Conservation (phyloP, 2,888 invertebrate genomes). For the Calliphora vomitoria region DNA sequence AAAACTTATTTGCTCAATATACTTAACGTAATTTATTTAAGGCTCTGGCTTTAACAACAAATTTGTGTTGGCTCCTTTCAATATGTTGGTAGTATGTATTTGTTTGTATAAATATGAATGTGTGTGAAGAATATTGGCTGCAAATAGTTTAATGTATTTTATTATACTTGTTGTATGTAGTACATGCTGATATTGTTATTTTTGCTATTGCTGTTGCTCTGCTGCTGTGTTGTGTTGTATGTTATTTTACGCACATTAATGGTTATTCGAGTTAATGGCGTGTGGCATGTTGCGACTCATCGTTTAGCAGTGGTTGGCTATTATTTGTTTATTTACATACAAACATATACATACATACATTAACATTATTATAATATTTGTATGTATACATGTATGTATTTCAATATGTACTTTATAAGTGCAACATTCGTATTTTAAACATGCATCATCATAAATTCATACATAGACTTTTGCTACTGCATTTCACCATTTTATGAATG, state of each 20-base stretch:
- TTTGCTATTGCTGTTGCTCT: constrained; percentile 25
- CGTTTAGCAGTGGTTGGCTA: constrained; percentile 65
- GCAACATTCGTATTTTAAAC: constrained; percentile 19
- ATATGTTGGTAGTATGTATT: constrained; percentile 22
- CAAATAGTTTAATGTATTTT: constrained; percentile 47
- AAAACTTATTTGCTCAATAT: too few relatives aligned
- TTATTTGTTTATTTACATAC: constrained; percentile 48
- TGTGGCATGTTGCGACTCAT: constrained; percentile 74
- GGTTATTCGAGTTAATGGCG: constrained; percentile 73
- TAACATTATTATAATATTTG: background rate
- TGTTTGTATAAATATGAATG: background rate
- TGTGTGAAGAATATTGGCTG: background rate
- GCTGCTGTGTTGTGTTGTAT: constrained; percentile 15
- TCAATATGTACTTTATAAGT: background rate
- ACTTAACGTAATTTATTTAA: background rate
- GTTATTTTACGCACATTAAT: constrained; percentile 73
- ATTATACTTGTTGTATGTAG: constrained; percentile 12
- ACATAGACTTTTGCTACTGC: constrained; percentile 8
- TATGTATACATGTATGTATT: background rate
- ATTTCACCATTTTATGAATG: constrained; percentile 14
- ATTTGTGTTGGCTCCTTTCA: constrained; percentile 10
- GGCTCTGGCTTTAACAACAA: background rate
- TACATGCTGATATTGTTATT: constrained; percentile 56
- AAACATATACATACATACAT: constrained; percentile 1
- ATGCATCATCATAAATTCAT: constrained; percentile 52